Evolutionary conservation across 2,113 vertebrate genomes (phyloP), one percentile per base, ranked within the genome.

Genomic region (Hyla sarda): DNA sequence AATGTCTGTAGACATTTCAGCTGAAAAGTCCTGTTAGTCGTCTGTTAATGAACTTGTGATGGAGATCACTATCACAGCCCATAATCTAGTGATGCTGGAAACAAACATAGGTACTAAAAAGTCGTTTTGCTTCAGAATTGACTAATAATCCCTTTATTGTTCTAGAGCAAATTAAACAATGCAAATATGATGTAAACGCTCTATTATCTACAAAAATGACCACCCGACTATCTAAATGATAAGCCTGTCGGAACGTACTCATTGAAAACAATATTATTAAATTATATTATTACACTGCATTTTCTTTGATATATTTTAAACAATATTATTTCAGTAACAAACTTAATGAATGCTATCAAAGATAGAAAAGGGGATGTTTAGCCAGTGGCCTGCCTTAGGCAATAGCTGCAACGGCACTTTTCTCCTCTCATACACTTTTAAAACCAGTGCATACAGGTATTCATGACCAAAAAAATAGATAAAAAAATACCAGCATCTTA

Each of bases 1-100:
- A 48, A 34, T 14, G 41, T 54, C 50, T 32, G 75, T 77, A 77
- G 54, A 77, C 50, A 50, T 50, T 50, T 77, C 50, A 54, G 47
- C 7, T 54, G 50, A 77, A 77, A 54, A 77, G 5, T 30, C 52
- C 48, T 30, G 48, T 45, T 30, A 14, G 48, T 52, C 28, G 10
- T 54, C 28, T 54, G 48, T 5, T 77, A 77, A 77, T 74, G 34
- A 48, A 48, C 8, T 58, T n/a, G 10, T 58, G 76, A 74, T 48
- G 25, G 50, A 34, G 19, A 79, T 79, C n/a, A 14, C 21, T 11
- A 79, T 58, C 32, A 13, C 32, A 23, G 76, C 13, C 23, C 52
- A 58, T 23, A 58, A 32, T 14, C 50, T 52, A 79, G 2, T 13
- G n/a, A 17, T 0, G 72, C 10, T 25, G 72, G 41, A 16, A 74